Conservation (phyloP, 2,113 vertebrate species). For the Phyllopteryx taeniolatus region DNA sequence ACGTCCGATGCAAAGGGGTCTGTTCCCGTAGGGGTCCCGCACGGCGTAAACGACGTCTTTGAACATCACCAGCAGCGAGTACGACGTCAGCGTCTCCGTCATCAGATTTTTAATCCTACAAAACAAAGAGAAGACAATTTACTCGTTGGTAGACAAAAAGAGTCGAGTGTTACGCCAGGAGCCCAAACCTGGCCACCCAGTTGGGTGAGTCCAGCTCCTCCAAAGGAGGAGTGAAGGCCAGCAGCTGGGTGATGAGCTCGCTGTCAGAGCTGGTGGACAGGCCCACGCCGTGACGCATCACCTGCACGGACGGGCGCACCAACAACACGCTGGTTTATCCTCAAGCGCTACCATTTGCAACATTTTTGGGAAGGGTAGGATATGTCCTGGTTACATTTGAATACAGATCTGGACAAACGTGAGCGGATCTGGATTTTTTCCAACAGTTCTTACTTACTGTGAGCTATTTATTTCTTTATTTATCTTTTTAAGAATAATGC, state of each 20-base stretch:
- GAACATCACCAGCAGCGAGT: slow-evolving; percentile 92
- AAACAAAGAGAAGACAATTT: slow-evolving; percentile 26
- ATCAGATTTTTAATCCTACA: slow-evolving; percentile 95
- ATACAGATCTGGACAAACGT: too few relatives aligned
- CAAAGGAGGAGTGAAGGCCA: slow-evolving; percentile 91
- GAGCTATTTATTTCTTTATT: too few relatives aligned
- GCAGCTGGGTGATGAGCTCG: slow-evolving; percentile 94
- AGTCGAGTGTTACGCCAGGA: background rate
- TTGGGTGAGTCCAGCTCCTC: slow-evolving; percentile 87
- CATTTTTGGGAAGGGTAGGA: too few relatives aligned
- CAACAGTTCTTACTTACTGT: too few relatives aligned
- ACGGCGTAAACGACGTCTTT: slow-evolving; percentile 94
- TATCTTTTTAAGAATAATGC: too few relatives aligned
- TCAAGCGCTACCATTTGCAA: too few relatives aligned
- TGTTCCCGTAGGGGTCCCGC: slow-evolving; percentile 93
- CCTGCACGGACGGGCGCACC: slow-evolving; percentile 64
- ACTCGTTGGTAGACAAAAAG: background rate
- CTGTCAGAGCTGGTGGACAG: slow-evolving; percentile 96
- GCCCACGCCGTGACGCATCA: slow-evolving; percentile 93
- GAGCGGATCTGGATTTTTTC: too few relatives aligned
- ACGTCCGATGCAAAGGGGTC: slow-evolving; percentile 90
- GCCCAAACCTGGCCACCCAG: slow-evolving; percentile 92
- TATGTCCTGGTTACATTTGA: too few relatives aligned
- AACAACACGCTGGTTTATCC: background rate
- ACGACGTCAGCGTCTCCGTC: slow-evolving; percentile 91